phyloP scores from a whole-genome alignment of 2,113 vertebrate genomes.

The Antennarius striatus region DNA sequence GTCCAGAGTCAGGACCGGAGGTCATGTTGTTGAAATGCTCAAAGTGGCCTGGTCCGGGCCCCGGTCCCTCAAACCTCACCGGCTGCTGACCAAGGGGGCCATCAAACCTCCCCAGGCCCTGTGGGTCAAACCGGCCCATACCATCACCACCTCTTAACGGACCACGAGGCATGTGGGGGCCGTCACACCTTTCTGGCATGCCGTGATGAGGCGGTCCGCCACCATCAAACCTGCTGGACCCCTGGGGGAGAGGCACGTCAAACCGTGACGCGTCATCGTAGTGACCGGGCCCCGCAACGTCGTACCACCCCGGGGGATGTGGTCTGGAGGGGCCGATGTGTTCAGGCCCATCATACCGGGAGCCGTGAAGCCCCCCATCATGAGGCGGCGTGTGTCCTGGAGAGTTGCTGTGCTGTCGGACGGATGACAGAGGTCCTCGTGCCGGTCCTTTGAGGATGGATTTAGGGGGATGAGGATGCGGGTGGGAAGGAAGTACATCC shows the following conservation, averaged over 20 bases:
- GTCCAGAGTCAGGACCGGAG: conserved; percentile 17
- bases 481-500: conserved; percentile 34
- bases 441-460: conserved; percentile 39
- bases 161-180: conserved; percentile 73
- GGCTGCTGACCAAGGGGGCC: conserved; percentile 80
- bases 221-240: conserved; percentile 39
- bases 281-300: conserved; percentile 68
- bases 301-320: conserved; percentile 78
- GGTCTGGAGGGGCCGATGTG: conserved; percentile 58
- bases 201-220: conserved; percentile 51
- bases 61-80: conserved; percentile 57
- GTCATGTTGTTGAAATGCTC: conserved; percentile 61
- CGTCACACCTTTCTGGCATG: conserved; percentile 75
- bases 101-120: conserved; percentile 78
- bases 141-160: conserved; percentile 70
- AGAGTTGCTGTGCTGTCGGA: conserved; percentile 61
- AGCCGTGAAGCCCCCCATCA: conserved; percentile 54
- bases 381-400: conserved; percentile 75
- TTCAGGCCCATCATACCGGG: conserved; percentile 58
- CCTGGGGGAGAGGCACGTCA: conserved; percentile 53
- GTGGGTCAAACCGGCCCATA: conserved; percentile 78
- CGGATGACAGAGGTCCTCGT: neutral
- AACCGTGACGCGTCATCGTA: conserved; percentile 54
- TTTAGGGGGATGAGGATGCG: conserved; percentile 20
- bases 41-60: conserved; percentile 56